Conservation (phyloP, 2,113 vertebrate genomes). For the Centrocercus urophasianus region DNA sequence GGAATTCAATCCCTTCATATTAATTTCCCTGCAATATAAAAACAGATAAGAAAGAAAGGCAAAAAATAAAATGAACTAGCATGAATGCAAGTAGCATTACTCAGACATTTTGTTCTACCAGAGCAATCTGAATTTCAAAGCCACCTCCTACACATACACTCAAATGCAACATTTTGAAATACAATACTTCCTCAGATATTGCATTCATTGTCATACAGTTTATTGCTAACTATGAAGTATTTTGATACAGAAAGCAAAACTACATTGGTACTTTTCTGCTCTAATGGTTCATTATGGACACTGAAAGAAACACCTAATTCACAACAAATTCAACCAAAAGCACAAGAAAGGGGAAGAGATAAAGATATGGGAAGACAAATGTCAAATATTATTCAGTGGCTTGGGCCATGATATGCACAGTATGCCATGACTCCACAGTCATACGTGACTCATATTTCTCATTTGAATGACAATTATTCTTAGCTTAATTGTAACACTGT, state of each 20-base stretch:
- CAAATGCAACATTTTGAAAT: slow-evolving; percentile 48
- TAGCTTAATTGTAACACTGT: not conserved
- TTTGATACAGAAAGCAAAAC: slow-evolving; percentile 9
- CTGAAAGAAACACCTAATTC: not conserved
- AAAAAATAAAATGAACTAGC: not conserved
- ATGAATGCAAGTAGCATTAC: slow-evolving; percentile 29
- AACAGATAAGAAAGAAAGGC: not conserved
- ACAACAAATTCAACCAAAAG: not conserved
- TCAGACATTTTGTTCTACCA: slow-evolving; percentile 40
- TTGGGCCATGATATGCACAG: not conserved
- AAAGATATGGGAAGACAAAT: slow-evolving; percentile 15
- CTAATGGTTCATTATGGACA: not conserved
- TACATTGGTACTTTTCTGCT: slow-evolving; percentile 8
- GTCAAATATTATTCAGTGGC: not conserved
- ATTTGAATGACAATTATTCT: slow-evolving; percentile 20
- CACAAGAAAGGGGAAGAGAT: not conserved
- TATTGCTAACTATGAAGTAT: not conserved
- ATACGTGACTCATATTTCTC: not conserved
- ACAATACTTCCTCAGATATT: slow-evolving; percentile 46
- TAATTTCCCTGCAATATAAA: slow-evolving; percentile 10
- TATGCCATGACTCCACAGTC: not conserved
- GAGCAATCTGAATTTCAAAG: slow-evolving; percentile 52
- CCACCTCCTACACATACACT: slow-evolving; percentile 3
- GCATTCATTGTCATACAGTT: not conserved
- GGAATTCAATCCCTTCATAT: not conserved